Evolutionary conservation across 1,140 invertebrate genomes (phyloP), one percentile per base, ranked within the genome.

Genomic region (Brachionus asplanchnoidis): DNA sequence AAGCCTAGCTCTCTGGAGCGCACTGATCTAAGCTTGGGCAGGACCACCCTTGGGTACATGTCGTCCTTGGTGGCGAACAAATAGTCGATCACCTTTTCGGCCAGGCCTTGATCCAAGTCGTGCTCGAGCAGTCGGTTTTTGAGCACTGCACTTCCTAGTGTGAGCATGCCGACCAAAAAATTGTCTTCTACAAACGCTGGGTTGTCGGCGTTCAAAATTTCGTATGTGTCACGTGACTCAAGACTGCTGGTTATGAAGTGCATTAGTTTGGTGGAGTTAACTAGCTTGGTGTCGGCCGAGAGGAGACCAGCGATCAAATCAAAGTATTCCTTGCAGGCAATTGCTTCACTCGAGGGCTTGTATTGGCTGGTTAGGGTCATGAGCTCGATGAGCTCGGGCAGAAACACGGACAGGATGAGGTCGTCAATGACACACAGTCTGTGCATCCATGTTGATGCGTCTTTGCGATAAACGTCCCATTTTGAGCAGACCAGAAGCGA

Each of bases 271-370:
- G 14, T 2, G 20, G 17, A 73, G 42, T 42, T 73, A 1, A 44
- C 42, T 0, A 11, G n/a, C n/a, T 73, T 73, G 11, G 68, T 40
- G 7, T 73, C 12, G 32, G 9, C 17, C 17, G 56, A 50, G 44
- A 53, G 14, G 4, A 80, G 40, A 28, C 1, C 28, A 17, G 11
- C 40, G 8, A 80, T 23, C n/a, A 80, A 20, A 3, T 17, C 17
- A 56, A 80, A 80, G 11, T 80, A 80, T 40, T 80, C 77, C 53
- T 65, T 80, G 53, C 77, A 80, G 9, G 28, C 28, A 0, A 73
- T 73, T 7, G 12, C 12, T 0, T 73, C 32, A 12, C 20, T 9
- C 4, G 36, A n/a, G 11, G 68, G 68, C 7, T 2, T 73, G 17
- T 44, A 73, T 14, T 73, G 14, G 32, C n/a, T n/a, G n/a, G 32